Base-by-base conservation (phyloP, 2,113 vertebrate genomes). In the Stigmatopora nigra region DNA sequence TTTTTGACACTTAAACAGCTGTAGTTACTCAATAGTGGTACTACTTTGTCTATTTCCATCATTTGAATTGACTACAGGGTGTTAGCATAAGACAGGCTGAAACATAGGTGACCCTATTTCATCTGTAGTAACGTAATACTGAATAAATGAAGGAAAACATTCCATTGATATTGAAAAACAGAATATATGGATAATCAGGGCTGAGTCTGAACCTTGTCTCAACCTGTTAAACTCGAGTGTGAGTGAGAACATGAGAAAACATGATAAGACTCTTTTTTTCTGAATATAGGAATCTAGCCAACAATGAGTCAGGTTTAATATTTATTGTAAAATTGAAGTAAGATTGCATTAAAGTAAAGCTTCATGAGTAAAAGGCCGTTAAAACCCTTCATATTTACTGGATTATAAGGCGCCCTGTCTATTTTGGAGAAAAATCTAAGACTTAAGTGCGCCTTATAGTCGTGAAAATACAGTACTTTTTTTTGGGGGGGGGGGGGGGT, bases 141-240 rank as follows among this genome's bases (percentile, higher is more conserved):
- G 62, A 77, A 63, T 66, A 83, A 87, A 82, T 78, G 85, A 82
- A 78, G 73, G 70, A 72, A 77, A 82, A 85, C 83, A 89, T 89
- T 85, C 87, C 86, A 74, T 7, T 80, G 75, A 84, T 89, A 87
- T 83, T 87, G 84, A 85, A 85, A 87, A 85, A 78, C 83, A 80
- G 73, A 79, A 73, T 66, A 65, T 64, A 74, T 63, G 79, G 81
- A 83, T 87, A 82, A 83, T 66, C 68, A 68, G 64, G 81, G 80
- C 87, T 85, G 82, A 84, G 73, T 63, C 56, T 81, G 80, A 81
- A 79, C 82, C 76, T 71, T 53, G 73, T 66, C 56, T 82, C 80
- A 78, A 78, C 83, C 76, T 74, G 58, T 76, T 68, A 68, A 77
- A 76, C 78, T 81, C 72, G 72, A 76, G 53, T 59, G 63, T 68